Percentiles rank a stretch among this genome's conserved stretches.
Conservation (phyloP, 64 coral and sea anemone species). For the Stichodactyla helianthus region DNA sequence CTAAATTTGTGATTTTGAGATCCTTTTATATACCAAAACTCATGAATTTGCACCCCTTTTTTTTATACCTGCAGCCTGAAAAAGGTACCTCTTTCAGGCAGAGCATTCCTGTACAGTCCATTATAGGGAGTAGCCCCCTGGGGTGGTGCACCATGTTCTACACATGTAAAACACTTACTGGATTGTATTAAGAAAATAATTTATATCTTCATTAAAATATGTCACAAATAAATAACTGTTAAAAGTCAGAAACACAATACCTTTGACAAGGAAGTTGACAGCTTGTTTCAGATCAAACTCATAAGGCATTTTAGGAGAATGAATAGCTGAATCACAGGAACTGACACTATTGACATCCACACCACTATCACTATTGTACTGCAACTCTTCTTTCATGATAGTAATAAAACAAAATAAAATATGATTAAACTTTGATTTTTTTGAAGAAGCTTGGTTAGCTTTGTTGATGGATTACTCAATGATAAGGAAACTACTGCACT, state of each 20-base stretch:
- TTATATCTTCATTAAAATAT: not conserved
- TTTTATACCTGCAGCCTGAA: no score
- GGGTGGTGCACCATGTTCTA: no score
- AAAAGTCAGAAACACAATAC: conserved; percentile 2
- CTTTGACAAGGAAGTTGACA: conserved; percentile 40
- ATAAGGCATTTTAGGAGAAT: conserved; percentile 13
- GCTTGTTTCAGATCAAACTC: conserved; percentile 44
- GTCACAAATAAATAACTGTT: not conserved
- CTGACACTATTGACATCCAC: conserved; percentile 75
- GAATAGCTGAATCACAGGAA: conserved; percentile 59
- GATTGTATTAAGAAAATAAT: not conserved
- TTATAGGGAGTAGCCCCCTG: no score
- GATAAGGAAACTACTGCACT: no score
- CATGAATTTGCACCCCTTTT: no score
- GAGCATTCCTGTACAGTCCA: no score
- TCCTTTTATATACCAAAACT: no score
- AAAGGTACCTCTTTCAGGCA: no score
- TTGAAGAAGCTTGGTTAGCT: no score
- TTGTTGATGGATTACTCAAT: no score
- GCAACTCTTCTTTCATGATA: conserved; percentile 41
- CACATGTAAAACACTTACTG: not conserved
- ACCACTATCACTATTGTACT: conserved; percentile 88
- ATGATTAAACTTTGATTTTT: no score
- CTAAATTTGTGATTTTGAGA: no score
- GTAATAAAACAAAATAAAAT: not conserved